Base-by-base conservation (phyloP, 2,797 vertebrate species). In the Cuniculus paca region DNA sequence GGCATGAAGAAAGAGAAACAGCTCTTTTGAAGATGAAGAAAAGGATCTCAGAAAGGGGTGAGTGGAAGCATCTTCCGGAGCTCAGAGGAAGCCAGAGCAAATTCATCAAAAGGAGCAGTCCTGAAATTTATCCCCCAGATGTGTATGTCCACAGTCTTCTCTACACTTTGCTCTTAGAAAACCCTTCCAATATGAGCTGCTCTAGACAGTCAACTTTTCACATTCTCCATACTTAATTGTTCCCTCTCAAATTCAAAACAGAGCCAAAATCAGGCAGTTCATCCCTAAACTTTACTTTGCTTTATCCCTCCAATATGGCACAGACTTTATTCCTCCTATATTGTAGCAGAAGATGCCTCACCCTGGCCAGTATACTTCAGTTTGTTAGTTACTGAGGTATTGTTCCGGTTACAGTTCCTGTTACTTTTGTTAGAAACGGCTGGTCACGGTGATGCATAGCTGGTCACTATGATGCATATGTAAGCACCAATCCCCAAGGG, bases 161-260 rank as follows among this genome's bases (percentile, higher is more conserved):
- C 28, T 54, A 14, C 0, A 12, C 78, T 56, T 68, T 34, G 24
- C 58, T 78, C 84, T 42, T 4, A 54, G n/a, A 87, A 54, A 14
- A 28, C 50, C n/a, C 48, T 58, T 48, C 24, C 34, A 28, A 34
- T 2, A 1, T 2, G 8, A 82, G 6, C 72, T 58, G 17, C 39
- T 1, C 3, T 20, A 28, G 56, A 61, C 3, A 65, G 48, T 16
- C 56, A 20, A 28, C 5, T 31, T 31, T 58, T 20, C 4, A 22
- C 6, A 13, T 3, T 28, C 42, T 77, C 90, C 54, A 72, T 7
- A 26, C 5, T 34, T 90, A 86, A 79, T 50, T 68, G 88, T 72
- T 36, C 78, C 52, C 39, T 78, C 85, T 50, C 85, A 60, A 39
- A 36, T 92, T 84, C 36, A 87, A 87, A 81, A 36, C 39, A 52